A percentile compares a stretch with the other conserved stretches of the same genome.
phyloP scores from a whole-genome alignment of 2,797 vertebrate species.

The Chanos chanos region DNA sequence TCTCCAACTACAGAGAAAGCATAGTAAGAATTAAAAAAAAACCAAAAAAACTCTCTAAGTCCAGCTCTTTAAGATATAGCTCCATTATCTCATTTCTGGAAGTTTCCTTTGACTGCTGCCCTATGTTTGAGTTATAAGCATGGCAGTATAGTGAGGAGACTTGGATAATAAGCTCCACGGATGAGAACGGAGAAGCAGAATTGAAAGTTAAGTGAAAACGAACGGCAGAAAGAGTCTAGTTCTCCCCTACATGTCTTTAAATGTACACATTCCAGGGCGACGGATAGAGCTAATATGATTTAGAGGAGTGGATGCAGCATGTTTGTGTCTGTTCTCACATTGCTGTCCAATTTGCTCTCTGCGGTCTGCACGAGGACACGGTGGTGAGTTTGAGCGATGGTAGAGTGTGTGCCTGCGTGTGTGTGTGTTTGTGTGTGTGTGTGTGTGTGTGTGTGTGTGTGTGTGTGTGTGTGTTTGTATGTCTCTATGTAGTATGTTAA shows the following conservation, averaged over 20 bases:
- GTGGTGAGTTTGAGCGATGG: slow-evolving; percentile 9
- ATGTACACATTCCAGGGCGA: not conserved
- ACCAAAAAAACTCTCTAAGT: too few relatives aligned
- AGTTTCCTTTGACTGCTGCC: slow-evolving; percentile 9
- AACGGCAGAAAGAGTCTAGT: too few relatives aligned
- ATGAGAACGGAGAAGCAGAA: too few relatives aligned
- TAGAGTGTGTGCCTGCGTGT: slow-evolving; percentile 10
- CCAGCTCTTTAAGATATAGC: too few relatives aligned
- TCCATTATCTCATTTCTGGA: too few relatives aligned
- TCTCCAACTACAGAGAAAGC: not conserved
- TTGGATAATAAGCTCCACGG: too few relatives aligned
- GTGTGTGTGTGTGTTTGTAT: not conserved
- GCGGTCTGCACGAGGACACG: slow-evolving; percentile 7
- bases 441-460: not conserved
- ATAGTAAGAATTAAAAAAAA: too few relatives aligned
- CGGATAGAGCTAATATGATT: slow-evolving; percentile 24
- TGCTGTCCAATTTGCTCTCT: slow-evolving; percentile 12
- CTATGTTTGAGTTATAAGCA: not conserved
- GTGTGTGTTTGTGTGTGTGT: slow-evolving; percentile 1
- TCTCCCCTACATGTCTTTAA: not conserved
- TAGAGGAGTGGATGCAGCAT: slow-evolving; percentile 9
- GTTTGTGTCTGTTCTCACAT: slow-evolving; percentile 20
- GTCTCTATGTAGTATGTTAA: too few relatives aligned
- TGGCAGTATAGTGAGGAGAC: too few relatives aligned
- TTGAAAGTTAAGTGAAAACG: too few relatives aligned